Base-by-base conservation (phyloP, 64 coral and sea anemone species). In the Cladopsammia gracilis region DNA sequence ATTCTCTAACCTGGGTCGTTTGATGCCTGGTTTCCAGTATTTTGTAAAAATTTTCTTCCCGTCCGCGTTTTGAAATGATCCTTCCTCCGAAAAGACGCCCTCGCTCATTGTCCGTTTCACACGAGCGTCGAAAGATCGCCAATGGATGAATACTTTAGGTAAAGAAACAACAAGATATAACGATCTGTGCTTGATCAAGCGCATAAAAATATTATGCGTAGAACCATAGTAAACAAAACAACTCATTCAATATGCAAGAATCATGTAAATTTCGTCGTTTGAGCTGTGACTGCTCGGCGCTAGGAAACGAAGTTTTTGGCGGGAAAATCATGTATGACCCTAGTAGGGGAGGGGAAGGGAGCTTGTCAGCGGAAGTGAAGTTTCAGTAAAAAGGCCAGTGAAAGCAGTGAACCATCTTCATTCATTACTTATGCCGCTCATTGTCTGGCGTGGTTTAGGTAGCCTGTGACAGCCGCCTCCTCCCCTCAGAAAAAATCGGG, bases 11-110 rank as follows among this genome's bases (percentile, higher is more conserved):
- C 69, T 97, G 2, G 82, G 87, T 44, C 80, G 23, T n/a, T 90
- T 53, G 7, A 74, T 59, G 62, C 62, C 26, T 16, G 70, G 26
- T 45, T 52, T 54, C 95, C 95, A 97, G 48, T 86, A 85, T 70
- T 91, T 97, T 10, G 92, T 82, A 34, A 88, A 90, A 80, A 97
- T 91, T 80, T 79, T 71, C 10, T 22, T 47, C 3, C 95, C 92
- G 75, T 94, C 82, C 54, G 78, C 86, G 19, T 97, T 97, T 34
- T 79, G 77, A 62, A 97, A 97, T 7, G 92, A 97, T 54, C 56
- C 80, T 83, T 97, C 82, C 53, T 91, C 88, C 5, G 86, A 73
- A n/a, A 16, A 3, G 53, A 46, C 10, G 58, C 23, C 15, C 2
- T 5, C 9, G 25, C 44, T 88, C 50, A 73, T 88, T 48, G 45